These are phyloP conservation scores for Dioctria linearis DNA, from an alignment of 2,888 invertebrate genomes.

Conservation along the genomic window DNA sequence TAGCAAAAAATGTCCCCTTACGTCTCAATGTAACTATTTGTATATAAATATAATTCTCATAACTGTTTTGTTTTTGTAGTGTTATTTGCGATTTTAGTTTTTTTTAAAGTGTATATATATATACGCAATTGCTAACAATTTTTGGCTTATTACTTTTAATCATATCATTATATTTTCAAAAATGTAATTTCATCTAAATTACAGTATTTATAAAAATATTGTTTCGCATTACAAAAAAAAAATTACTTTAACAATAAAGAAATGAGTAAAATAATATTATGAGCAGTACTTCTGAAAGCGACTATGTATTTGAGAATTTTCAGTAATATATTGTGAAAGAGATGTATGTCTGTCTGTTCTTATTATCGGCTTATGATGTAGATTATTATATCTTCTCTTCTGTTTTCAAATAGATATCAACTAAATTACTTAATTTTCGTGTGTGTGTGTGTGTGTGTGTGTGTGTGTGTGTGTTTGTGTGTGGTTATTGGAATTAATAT, in stretches of 20 bases:
- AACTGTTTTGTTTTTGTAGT: slow-evolving; percentile 14
- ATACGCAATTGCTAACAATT: slow-evolving; percentile 31
- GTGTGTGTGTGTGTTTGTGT: not conserved
- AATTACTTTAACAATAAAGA: slow-evolving; percentile 15
- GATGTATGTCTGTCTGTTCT: slow-evolving; percentile 14
- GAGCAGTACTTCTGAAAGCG: not conserved
- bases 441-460: too few species aligned
- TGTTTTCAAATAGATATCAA: slow-evolving; percentile 7
- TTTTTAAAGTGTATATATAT: slow-evolving; percentile 15
- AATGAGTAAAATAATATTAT: slow-evolving; percentile 3
- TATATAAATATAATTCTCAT: slow-evolving; percentile 29
- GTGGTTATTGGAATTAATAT: slow-evolving; percentile 43
- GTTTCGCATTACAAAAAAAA: slow-evolving; percentile 33
- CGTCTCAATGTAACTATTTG: slow-evolving; percentile 1
- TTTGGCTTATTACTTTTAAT: slow-evolving; percentile 35
- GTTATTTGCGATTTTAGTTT: not conserved
- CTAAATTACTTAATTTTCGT: slow-evolving; percentile 28
- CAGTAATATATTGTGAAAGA: slow-evolving; percentile 11
- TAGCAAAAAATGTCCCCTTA: slow-evolving; percentile 10
- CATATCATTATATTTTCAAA: slow-evolving; percentile 13
- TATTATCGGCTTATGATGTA: not conserved
- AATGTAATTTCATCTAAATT: slow-evolving; percentile 41
- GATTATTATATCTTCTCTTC: slow-evolving; percentile 36
- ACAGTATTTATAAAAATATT: slow-evolving; percentile 48
- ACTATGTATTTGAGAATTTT: slow-evolving; percentile 20